Percentiles rank a stretch among this genome's conserved stretches.
Evolutionary conservation across 2,888 invertebrate species (phyloP).

Genomic region (Netelia inedita): DNA sequence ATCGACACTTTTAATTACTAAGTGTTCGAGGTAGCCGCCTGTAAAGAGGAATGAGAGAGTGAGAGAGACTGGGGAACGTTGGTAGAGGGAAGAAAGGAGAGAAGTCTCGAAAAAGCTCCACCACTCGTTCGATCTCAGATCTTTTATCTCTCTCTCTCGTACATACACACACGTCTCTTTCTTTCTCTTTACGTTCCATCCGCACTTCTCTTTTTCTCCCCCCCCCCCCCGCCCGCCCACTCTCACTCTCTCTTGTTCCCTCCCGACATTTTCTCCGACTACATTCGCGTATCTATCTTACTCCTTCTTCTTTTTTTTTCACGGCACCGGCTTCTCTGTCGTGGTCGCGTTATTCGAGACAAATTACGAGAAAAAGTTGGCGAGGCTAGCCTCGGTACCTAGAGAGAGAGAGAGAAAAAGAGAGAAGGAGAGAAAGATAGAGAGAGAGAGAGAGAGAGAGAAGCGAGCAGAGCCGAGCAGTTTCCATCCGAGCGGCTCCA

Average conservation of each 20-base stretch:
- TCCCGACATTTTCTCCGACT: conserved; percentile 49
- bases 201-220: conserved; percentile 6
- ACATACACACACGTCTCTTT: conserved; percentile 50
- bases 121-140: conserved; percentile 72
- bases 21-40: conserved; percentile 63
- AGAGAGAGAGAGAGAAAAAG: conserved; percentile 35
- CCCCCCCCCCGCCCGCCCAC: not conserved
- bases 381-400: conserved; percentile 53
- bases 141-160: conserved; percentile 61
- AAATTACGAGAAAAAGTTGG: conserved; percentile 72
- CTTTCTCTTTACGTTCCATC: conserved; percentile 35
- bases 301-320: conserved; percentile 60
- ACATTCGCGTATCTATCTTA: conserved; percentile 69
- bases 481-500: conserved; percentile 70
- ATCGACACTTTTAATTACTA: conserved; percentile 82
- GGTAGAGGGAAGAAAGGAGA: conserved; percentile 29
- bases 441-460: conserved; percentile 15
- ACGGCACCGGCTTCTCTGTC: conserved; percentile 58
- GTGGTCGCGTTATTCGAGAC: conserved; percentile 71
- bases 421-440: conserved; percentile 22
- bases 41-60: conserved; percentile 40
- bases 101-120: conserved; percentile 42
- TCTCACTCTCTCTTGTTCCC: not conserved
- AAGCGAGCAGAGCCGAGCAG: conserved; percentile 39
- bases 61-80: conserved; percentile 14